Base-by-base conservation (phyloP, 2,888 invertebrate species). In the Spodoptera exigua region DNA sequence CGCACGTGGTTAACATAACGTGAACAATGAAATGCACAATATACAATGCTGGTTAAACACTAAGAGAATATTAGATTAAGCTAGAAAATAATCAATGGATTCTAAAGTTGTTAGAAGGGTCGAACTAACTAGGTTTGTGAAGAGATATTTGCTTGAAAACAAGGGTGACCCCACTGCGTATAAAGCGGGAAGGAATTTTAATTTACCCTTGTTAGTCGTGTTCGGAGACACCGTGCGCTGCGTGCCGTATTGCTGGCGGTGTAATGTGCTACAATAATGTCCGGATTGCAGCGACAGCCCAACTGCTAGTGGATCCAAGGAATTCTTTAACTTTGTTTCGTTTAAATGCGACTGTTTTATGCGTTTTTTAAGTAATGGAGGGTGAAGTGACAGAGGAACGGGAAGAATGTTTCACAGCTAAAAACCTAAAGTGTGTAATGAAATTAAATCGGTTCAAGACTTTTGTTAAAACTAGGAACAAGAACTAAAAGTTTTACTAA, bases 201-300 rank as follows among this genome's bases (percentile, higher is more conserved):
- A 91, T 91, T 88, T 86, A 86, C 84, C 86, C 89, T 91, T 85
- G 91, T 91, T 90, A 89, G 78, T 59, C 78, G 76, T 81, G 82
- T 83, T 80, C 75, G 75, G 69, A 64, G 80, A 76, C 74, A 72
- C 73, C 72, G 68, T 74, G 66, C 58, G 59, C 54, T 65, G 71
- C 71, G 75, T 64, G 62, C 74, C 69, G 71, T 62, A 57, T 80
- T 78, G 67, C 72, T 65, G 57, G 61, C 62, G 49, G 55, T 59
- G 67, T 79, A 78, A 81, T 81, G 77, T 76, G 64, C 74, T 74
- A 72, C 78, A 71, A 61, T 76, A 81, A 76, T 73, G 74, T 75
- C 71, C 56, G 76, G 78, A 62, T 63, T 47, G 67, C 56, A 49
- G 49, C 47, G 47, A 47, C 63, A 53, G 44, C 54, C 61, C 58